These are phyloP conservation scores for Caenorhabditis auriculariae DNA, from an alignment of 2,888 invertebrate genomes.

Conservation along the genomic window DNA sequence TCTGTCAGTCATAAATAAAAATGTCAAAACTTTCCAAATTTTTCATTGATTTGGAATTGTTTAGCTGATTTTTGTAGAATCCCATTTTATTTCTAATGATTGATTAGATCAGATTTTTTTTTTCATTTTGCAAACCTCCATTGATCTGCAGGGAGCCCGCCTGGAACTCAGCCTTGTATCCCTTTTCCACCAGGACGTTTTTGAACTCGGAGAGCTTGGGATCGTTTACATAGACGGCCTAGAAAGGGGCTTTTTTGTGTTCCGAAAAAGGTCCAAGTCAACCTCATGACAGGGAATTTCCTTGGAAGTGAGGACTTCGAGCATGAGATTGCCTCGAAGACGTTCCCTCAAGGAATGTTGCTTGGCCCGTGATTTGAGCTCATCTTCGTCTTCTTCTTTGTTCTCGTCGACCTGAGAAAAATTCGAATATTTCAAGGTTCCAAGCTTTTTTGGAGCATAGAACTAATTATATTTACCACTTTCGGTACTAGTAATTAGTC, in stretches of 20 bases:
- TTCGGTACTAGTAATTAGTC: no score
- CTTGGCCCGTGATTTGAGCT: no score
- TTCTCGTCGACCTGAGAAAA: no score
- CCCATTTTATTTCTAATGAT: neutral
- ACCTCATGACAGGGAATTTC: slow-evolving; percentile 68
- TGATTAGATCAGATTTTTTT: neutral
- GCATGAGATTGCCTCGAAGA: slow-evolving; percentile 44
- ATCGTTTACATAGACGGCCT: slow-evolving; percentile 87
- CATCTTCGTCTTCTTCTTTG: no score
- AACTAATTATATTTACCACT: no score
- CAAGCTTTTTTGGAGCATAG: no score
- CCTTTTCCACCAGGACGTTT: slow-evolving; percentile 68
- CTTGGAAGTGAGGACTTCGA: slow-evolving; percentile 49
- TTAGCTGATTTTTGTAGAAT: no score
- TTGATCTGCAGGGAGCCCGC: slow-evolving; percentile 91
- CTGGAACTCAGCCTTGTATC: slow-evolving; percentile 74
- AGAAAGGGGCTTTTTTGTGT: slow-evolving; percentile 12
- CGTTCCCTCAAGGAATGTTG: slow-evolving; percentile 5
- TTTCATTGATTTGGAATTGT: no score
- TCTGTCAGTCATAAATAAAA: no score
- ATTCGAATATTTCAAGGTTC: no score
- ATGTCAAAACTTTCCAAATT: no score
- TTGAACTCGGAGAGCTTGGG: slow-evolving; percentile 88
- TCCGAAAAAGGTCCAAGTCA: no score
- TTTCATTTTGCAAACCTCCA: slow-evolving; percentile 30